Conservation (phyloP, 2,888 invertebrate genomes). For the Drosophila lutescens region DNA sequence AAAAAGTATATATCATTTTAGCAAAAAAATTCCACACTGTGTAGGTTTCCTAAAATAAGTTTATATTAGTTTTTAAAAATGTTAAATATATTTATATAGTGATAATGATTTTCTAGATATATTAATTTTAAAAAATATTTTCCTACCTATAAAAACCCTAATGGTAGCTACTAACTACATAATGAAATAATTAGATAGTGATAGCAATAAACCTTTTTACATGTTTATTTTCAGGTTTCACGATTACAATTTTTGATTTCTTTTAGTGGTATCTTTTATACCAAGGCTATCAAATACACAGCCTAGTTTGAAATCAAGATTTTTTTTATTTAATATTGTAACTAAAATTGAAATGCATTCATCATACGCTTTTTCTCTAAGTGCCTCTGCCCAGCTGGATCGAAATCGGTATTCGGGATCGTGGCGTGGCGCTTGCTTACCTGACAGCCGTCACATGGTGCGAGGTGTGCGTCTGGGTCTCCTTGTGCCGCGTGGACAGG, state of each 20-base stretch:
- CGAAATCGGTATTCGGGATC: not conserved
- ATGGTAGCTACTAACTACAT: no score
- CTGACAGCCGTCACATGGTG: constrained; percentile 85
- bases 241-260: not conserved
- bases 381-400: constrained; percentile 15
- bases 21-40: not conserved
- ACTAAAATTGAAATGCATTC: not conserved
- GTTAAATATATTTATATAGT: no score
- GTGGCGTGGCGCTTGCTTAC: constrained; percentile 80
- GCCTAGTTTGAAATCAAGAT: not conserved
- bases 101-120: no score
- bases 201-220: not conserved
- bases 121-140: no score
- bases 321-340: not conserved
- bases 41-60: no score
- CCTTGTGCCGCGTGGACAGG: constrained; percentile 84
- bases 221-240: not conserved
- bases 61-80: no score
- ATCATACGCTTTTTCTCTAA: not conserved
- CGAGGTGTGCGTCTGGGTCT: constrained; percentile 84
- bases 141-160: no score
- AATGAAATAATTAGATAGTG: not conserved
- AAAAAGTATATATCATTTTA: no score
- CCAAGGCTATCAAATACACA: no score
- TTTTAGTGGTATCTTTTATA: no score